phyloP scores from a whole-genome alignment of 2,797 vertebrate species.

The Alca torda region DNA sequence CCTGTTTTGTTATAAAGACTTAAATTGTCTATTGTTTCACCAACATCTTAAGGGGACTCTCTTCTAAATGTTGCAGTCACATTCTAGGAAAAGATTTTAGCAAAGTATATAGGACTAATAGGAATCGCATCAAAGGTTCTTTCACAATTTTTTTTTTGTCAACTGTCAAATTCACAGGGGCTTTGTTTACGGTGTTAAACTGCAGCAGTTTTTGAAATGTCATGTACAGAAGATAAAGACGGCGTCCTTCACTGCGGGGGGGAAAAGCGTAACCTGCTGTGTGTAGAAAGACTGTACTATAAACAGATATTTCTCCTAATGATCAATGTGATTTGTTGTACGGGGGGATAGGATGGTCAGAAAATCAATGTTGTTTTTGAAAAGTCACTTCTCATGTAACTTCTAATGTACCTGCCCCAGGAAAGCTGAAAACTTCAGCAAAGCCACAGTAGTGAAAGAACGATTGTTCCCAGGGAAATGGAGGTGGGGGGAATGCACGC shows the following conservation, averaged over 20 bases:
- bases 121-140: neutral
- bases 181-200: neutral
- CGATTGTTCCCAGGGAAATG: neutral
- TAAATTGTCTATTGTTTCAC: neutral
- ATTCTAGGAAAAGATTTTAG: neutral
- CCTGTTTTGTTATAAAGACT: neutral
- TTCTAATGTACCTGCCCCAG: neutral
- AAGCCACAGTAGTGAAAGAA: neutral
- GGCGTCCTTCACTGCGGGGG: neutral
- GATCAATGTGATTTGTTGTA: neutral
- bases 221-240: neutral
- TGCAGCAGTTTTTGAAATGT: neutral
- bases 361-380: neutral
- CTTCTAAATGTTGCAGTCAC: neutral
- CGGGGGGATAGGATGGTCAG: fast-evolving
- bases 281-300: neutral
- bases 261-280: neutral
- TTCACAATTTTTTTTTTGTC: neutral
- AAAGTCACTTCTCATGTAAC: neutral
- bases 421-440: neutral
- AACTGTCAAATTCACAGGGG: neutral
- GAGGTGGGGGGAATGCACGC: too few species aligned
- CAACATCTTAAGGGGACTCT: neutral
- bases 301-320: neutral
- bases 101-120: neutral